phyloP scores from a whole-genome alignment of 2,888 invertebrate species.

The Platycheirus rosarum region DNA sequence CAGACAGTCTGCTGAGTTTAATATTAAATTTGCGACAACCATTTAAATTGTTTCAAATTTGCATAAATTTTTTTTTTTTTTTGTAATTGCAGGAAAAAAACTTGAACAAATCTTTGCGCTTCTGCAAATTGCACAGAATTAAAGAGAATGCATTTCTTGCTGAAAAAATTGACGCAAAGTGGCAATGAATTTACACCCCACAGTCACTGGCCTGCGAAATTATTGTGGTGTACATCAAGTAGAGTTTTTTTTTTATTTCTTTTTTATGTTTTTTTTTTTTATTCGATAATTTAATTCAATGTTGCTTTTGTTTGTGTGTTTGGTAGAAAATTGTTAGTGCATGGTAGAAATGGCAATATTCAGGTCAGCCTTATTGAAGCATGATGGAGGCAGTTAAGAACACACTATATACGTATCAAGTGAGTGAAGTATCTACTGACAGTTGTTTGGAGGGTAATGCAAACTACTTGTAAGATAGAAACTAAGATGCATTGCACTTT shows the following conservation, averaged over 20 bases:
- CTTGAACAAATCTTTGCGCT: constrained; percentile 1
- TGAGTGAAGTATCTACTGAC: constrained; percentile 27
- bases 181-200: constrained; percentile 58
- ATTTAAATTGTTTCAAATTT: not conserved
- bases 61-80: not conserved
- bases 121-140: constrained; percentile 26
- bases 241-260: constrained; percentile 21
- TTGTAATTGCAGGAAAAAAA: not conserved
- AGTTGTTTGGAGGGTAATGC: constrained; percentile 33
- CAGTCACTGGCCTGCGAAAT: constrained; percentile 51
- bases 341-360: constrained; percentile 43
- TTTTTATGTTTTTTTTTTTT: constrained; percentile 21
- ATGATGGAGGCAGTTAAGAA: constrained; percentile 35
- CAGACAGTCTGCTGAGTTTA: not conserved
- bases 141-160: constrained; percentile 35
- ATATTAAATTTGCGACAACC: not conserved
- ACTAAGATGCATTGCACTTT: constrained; percentile 33
- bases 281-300: constrained; percentile 58
- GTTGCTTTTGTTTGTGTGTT: constrained; percentile 44
- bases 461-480: constrained; percentile 13
- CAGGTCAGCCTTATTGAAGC: constrained; percentile 63
- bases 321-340: constrained; percentile 38
- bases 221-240: constrained; percentile 59
- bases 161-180: constrained; percentile 47
- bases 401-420: not conserved